Evolutionary conservation across 2,888 invertebrate genomes (phyloP).

Genomic region (Trachelus stipa): DNA sequence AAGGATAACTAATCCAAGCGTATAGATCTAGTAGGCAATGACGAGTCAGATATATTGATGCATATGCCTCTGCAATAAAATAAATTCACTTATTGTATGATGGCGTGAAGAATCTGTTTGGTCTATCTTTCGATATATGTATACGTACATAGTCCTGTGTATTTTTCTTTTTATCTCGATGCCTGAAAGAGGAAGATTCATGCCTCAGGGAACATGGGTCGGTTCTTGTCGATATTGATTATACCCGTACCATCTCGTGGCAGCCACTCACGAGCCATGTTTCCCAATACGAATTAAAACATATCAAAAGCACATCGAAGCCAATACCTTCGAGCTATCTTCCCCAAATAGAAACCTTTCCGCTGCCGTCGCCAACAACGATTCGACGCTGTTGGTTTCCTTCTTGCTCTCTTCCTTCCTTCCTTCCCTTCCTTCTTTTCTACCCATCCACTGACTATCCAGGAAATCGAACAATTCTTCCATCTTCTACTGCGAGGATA

Average conservation of each 20-base stretch:
- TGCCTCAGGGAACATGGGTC: constrained; percentile 29
- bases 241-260: constrained; percentile 13
- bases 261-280: constrained; percentile 31
- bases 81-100: constrained; percentile 4
- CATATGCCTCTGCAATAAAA: constrained; percentile 11
- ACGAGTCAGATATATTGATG: constrained; percentile 2
- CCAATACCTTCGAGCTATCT: constrained; percentile 28
- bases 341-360: not conserved
- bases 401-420: too few relatives aligned
- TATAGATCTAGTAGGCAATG: not conserved
- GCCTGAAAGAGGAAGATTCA: constrained; percentile 9
- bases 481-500: not conserved
- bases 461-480: not conserved
- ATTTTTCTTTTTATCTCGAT: not conserved
- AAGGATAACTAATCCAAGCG: not conserved
- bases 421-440: not conserved
- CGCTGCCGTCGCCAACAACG: not conserved
- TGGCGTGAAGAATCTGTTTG: not conserved
- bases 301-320: constrained; percentile 41
- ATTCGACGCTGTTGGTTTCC: not conserved
- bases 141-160: not conserved
- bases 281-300: constrained; percentile 52
- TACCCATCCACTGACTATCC: not conserved
- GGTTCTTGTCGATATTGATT: not conserved
- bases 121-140: not conserved